Conservation (phyloP, 2,113 vertebrate genomes). For the Pollimyrus isidori region DNA sequence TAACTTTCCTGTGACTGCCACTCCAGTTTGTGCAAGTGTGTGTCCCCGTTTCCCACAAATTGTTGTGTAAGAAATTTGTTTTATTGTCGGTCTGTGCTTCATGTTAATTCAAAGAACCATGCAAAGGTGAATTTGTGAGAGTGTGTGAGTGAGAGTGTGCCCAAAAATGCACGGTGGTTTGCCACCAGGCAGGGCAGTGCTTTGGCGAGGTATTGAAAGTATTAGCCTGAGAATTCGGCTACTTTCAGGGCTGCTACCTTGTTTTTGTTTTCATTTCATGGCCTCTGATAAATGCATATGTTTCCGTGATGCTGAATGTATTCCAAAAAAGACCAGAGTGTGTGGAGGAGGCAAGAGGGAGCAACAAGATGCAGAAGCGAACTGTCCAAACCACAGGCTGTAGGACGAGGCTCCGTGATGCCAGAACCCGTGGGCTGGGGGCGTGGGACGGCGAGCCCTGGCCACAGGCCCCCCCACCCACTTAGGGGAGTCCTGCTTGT, state of each 20-base stretch:
- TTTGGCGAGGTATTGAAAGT: conserved; percentile 39
- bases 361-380: neutral
- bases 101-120: conserved; percentile 5
- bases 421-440: neutral
- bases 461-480: neutral
- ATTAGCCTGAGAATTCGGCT: conserved; percentile 41
- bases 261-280: conserved; percentile 26
- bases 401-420: neutral
- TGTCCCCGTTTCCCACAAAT: neutral
- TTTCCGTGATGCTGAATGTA: conserved; percentile 42
- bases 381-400: neutral
- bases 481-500: neutral
- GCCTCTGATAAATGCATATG: conserved; percentile 28
- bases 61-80: neutral
- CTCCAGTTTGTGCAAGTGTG: neutral
- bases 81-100: neutral
- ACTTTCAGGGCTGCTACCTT: conserved; percentile 47
- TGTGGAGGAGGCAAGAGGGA: neutral
- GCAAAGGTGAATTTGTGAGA: neutral
- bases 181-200: conserved; percentile 27
- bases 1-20: neutral
- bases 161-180: conserved; percentile 6
- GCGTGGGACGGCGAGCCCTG: neutral
- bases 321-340: conserved; percentile 29
- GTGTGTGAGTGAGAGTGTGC: neutral